Percentiles rank a stretch among this genome's conserved stretches.
Conservation (phyloP, 2,797 vertebrate species). For the Brotula barbata region DNA sequence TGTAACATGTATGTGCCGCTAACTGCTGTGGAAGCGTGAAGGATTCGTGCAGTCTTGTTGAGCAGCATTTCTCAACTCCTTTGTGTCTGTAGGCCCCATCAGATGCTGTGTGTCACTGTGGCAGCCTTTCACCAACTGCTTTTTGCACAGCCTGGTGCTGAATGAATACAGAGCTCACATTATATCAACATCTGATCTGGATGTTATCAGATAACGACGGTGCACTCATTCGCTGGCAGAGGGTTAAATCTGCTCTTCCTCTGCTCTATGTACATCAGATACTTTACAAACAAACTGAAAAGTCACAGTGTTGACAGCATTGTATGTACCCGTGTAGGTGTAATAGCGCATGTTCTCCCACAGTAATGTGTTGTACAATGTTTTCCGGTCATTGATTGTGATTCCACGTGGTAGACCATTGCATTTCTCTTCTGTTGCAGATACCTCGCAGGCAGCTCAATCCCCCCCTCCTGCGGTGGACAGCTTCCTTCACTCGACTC, state of each 20-base stretch:
- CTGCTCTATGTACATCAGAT: no score
- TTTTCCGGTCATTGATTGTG: slow-evolving; percentile 4
- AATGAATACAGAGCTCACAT: neutral
- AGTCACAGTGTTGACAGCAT: neutral
- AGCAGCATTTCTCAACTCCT: slow-evolving; percentile 15
- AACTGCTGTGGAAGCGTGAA: slow-evolving; percentile 13
- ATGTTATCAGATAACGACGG: neutral
- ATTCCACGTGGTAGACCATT: slow-evolving; percentile 48
- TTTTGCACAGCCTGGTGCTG: neutral
- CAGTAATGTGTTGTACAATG: no score
- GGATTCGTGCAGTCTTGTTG: neutral
- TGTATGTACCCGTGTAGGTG: no score
- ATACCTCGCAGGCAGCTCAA: slow-evolving; percentile 81
- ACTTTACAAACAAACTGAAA: neutral
- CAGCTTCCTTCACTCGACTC: slow-evolving; percentile 60
- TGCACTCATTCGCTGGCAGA: neutral
- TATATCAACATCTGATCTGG: neutral
- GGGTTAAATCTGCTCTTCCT: neutral
- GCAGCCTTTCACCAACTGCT: slow-evolving; percentile 14
- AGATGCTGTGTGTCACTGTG: slow-evolving; percentile 43
- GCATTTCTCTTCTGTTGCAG: slow-evolving; percentile 82
- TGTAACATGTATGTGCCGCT: neutral
- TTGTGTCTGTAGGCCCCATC: neutral
- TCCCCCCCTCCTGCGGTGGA: slow-evolving; percentile 64
- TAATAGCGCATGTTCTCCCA: no score